Evolutionary conservation across 2,888 invertebrate genomes (phyloP), one percentile per base, ranked within the genome.

Genomic region (Conistra vaccinii): DNA sequence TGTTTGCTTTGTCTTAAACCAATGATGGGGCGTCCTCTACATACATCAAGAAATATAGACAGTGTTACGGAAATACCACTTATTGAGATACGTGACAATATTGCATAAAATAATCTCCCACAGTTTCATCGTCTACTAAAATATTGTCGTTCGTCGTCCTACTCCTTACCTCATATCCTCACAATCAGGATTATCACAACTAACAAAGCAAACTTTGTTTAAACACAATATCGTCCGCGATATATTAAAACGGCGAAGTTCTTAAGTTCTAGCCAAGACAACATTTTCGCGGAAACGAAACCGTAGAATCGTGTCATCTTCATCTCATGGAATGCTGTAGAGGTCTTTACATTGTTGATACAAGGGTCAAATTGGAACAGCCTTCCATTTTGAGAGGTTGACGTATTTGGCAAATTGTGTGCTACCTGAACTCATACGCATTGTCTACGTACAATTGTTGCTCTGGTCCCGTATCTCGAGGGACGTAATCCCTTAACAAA

Each of bases 401-500:
- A 85, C 69, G 80, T 88, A 86, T 87, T 90, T 89, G 87, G 89
- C 85, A 85, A 89, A 89, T 89, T 90, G 85, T 88, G 89, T 91
- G 95, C 95, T 95, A 95, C 95, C 95, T 95, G 95, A 95, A 94
- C 87, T 91, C 84, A 88, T 88, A 86, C 78, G 87, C 87, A 92
- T 95, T 95, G 94, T 95, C 91, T 93, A 88, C 88, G 84, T 84
- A 91, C 94, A 92, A 94, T 94, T 93, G 94, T 90, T 93, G 92
- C 93, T 89, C 89, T 87, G 87, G 90, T 87, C 90, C 88, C 88
- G 86, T 88, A 89, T 90, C 90, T 90, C 88, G 74, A 89, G 91
- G 92, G 91, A 93, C 85, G 83, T 95, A 95, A 95, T 96, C 95
- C 93, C 91, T 91, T 90, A 89, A 93, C 92, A 94, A 93, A 93